These are phyloP conservation scores for Seriola rivoliana DNA, from an alignment of 2,113 vertebrate genomes.

Conservation along the genomic window DNA sequence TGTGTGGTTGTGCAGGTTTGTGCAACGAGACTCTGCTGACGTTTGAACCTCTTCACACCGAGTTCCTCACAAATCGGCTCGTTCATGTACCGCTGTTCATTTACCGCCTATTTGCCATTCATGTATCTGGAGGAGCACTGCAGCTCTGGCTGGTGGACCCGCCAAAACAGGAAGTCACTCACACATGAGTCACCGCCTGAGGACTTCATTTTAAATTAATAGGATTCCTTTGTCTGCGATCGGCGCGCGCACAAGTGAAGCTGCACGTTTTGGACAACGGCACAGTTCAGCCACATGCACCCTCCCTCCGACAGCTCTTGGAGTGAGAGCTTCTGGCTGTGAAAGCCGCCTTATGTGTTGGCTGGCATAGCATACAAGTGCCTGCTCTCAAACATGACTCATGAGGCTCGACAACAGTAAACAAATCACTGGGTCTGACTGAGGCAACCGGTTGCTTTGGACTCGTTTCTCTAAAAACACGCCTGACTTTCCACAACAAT, in stretches of 20 bases:
- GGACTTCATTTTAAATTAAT: constrained; percentile 45
- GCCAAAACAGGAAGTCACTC: constrained; percentile 44
- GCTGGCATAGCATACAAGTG: constrained; percentile 52
- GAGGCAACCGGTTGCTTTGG: constrained; percentile 30
- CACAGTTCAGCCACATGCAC: constrained; percentile 22
- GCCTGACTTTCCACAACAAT: constrained; percentile 12
- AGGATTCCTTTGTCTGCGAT: constrained; percentile 22
- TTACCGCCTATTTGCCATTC: constrained; percentile 5
- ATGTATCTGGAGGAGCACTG: background rate
- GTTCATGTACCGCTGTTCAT: constrained; percentile 21
- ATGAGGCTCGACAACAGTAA: constrained; percentile 40
- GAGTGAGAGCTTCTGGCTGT: constrained; percentile 41
- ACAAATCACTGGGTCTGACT: constrained; percentile 36
- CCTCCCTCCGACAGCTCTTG: constrained; percentile 32
- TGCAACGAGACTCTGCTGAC: too few relatives aligned
- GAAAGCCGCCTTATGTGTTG: constrained; percentile 55
- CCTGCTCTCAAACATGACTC: constrained; percentile 57
- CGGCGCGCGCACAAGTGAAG: constrained; percentile 13
- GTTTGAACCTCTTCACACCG: too few relatives aligned
- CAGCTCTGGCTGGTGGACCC: constrained; percentile 2
- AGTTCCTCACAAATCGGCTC: background rate
- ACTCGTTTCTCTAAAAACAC: background rate
- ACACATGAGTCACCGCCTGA: constrained; percentile 44
- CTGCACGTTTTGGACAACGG: background rate
- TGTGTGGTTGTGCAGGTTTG: too few relatives aligned